Evolutionary conservation across 1,140 invertebrate species (phyloP), one percentile per base, ranked within the genome.

Genomic region (Zaprionus ghesquierei): DNA sequence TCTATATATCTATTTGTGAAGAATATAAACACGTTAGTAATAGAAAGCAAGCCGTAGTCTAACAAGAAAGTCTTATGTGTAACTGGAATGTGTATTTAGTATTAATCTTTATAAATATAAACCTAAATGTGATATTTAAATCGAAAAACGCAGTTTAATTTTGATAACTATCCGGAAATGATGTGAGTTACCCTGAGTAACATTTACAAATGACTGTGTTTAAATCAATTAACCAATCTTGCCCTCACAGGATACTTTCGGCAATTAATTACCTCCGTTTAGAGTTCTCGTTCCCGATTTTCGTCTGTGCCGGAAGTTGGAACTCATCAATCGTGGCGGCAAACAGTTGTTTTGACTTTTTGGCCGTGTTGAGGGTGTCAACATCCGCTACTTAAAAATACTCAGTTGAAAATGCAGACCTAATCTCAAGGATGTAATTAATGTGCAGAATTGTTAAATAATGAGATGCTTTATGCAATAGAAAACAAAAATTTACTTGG

Each of bases 271-370:
- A 87, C 76, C 71, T 74, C 65, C 71, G 75, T 71, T 66, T 76
- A 76, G 49, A 56, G 50, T 53, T 59, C 41, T 22, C 35, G 20
- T 35, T 58, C 59, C 20, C 35, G 38, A 15, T 8, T 20, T 60
- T 35, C 27, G 44, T 51, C 44, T 76, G 44, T 59, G 65, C 89
- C 80, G 85, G 84, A 89, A 89, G 84, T 87, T 85, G 84, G 84
- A 89, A 89, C 84, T 89, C 84, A 89, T 89, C 78, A 89, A 89
- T 89, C 72, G 63, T 78, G 71, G 41, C 20, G 76, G 79, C 60
- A 69, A 68, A 69, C 69, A 65, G 62, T 68, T 84, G 77, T 89
- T 84, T 77, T 73, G 82, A 70, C 73, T 76, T 74, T 62, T 31
- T 64, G 58, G 56, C 13, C 10, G 35, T 15, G 27, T 50, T n/a